A percentile compares a stretch with the other conserved stretches of the same genome.
Evolutionary conservation across 35 echinoderm and acorn worm species (phyloP).

Genomic region (Strongylocentrotus purpuratus): DNA sequence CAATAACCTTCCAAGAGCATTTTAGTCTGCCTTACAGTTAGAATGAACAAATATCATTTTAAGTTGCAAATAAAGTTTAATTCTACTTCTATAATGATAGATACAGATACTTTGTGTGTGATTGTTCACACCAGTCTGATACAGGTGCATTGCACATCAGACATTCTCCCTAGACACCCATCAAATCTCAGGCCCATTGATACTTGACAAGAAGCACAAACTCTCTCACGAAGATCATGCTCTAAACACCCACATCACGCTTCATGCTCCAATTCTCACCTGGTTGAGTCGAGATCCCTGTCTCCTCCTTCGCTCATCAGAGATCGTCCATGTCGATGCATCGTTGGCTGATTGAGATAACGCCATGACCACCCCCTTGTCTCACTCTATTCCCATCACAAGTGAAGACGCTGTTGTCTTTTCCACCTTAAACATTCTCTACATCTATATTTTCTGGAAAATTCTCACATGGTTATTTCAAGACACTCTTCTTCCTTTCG

Average conservation of each 20-base stretch:
- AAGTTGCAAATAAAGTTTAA: background rate
- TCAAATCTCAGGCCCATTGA: background rate
- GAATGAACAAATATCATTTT: background rate
- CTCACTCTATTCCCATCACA: too few species aligned
- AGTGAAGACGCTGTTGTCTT: too few species aligned
- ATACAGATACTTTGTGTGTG: background rate
- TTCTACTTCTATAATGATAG: background rate
- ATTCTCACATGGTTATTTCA: too few species aligned
- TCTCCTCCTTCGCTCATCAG: background rate
- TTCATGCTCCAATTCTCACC: background rate
- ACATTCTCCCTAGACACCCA: background rate
- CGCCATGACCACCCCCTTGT: too few species aligned
- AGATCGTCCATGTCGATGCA: too few species aligned
- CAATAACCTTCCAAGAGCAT: background rate
- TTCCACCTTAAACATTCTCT: too few species aligned
- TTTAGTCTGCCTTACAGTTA: background rate
- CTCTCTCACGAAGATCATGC: background rate
- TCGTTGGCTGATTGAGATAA: too few species aligned
- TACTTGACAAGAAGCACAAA: background rate
- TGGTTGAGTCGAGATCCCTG: background rate
- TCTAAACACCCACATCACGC: background rate
- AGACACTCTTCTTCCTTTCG: too few species aligned
- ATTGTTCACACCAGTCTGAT: background rate
- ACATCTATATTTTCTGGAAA: too few species aligned
- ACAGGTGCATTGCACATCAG: background rate